Base-by-base conservation (phyloP, 2,113 vertebrate species). In the Aspidoscelis tigris region DNA sequence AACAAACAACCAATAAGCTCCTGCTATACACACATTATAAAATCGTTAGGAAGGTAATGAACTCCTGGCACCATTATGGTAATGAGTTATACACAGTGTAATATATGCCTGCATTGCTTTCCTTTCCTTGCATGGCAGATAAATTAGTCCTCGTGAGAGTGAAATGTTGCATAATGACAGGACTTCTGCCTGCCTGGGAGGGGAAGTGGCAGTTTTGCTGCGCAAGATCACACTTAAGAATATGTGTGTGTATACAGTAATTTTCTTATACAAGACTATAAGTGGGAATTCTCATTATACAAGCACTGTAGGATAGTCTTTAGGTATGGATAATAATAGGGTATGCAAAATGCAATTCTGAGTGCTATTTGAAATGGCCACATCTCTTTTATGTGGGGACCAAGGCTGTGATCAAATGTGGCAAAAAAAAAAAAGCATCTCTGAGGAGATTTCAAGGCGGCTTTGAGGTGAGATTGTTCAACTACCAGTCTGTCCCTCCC, bases 11-110 rank as follows among this genome's bases (percentile, higher is more conserved):
- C 47, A 50, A 9, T 50, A 50, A 50, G 47, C 47, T 50, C 8
- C 47, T 50, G 47, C 47, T 50, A 50, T 50, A 50, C 47, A 50
- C 47, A 58, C 82, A 82, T 92, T 92, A 88, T 81, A 89, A 89
- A 90, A 85, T 91, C 88, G 78, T 93, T 90, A 92, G n/a, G 77
- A 88, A 89, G 70, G 70, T 89, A 92, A 91, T 88, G 87, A 92
- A 84, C 65, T 94, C 79, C 84, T 86, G 84, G 24, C 88, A 82
- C 82, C 86, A 86, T 90, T 90, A 90, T 7, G 88, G 83, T 87
- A 84, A 81, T 76, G 83, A 86, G 76, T 89, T 22, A 44, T 3
- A 55, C 88, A 76, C 86, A 76, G 8, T 84, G 79, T 55, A 84
- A 78, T 85, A 86, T 84, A 66, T 22, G 2, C 44, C 11, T 80